A percentile compares a stretch with the other conserved stretches of the same genome.
Conservation (phyloP, 2,888 invertebrate species). For the Netelia virgata region DNA sequence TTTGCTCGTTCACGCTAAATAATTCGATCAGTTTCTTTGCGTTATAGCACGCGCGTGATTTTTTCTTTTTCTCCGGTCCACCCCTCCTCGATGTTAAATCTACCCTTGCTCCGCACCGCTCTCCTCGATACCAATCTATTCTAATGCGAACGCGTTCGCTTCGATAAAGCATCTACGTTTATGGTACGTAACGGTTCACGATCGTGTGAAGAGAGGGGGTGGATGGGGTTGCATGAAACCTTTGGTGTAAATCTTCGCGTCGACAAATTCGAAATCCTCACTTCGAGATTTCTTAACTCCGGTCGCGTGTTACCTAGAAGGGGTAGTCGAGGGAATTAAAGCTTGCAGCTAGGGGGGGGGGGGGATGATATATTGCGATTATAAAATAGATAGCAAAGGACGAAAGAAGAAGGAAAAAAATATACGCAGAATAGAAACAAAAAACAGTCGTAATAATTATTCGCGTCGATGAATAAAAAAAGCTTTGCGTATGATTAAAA, state of each 20-base stretch:
- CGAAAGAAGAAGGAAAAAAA: background rate
- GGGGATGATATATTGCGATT: background rate
- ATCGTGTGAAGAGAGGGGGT: background rate
- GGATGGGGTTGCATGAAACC: conserved; percentile 23
- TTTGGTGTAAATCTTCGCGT: conserved; percentile 75
- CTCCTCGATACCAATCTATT: conserved; percentile 72
- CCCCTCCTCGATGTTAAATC: conserved; percentile 41
- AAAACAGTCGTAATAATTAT: too few relatives aligned
- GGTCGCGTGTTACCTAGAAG: conserved; percentile 26
- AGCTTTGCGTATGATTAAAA: background rate
- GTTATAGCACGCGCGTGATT: conserved; percentile 39
- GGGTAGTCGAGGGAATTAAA: background rate
- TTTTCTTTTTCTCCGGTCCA: background rate
- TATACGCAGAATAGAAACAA: background rate
- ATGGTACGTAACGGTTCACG: background rate
- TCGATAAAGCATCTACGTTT: conserved; percentile 36
- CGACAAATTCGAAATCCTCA: conserved; percentile 78
- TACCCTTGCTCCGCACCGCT: conserved; percentile 48
- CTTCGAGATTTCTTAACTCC: conserved; percentile 73
- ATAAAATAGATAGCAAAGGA: background rate
- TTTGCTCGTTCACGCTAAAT: conserved; percentile 58
- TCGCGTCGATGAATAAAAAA: too few relatives aligned
- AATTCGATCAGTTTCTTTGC: conserved; percentile 52
- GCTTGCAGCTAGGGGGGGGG: background rate
- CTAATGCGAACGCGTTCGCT: conserved; percentile 69